Evolutionary conservation across 2,797 vertebrate genomes (phyloP), one percentile per base, ranked within the genome.

Genomic region (Arrhamphus sclerolepis): DNA sequence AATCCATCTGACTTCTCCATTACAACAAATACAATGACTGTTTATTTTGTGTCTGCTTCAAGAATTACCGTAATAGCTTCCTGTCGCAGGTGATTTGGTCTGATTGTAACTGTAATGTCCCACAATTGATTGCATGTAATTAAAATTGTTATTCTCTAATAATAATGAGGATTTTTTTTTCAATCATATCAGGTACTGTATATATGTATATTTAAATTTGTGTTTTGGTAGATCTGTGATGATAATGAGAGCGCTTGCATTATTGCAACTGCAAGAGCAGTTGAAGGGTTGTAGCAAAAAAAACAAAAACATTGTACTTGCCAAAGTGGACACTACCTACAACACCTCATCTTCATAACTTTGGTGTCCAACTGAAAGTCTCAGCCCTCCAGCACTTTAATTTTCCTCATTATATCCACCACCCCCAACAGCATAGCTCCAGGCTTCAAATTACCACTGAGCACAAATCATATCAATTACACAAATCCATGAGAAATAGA

Each of bases 381-480:
- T 38, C 13, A 38, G 11, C 34, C 34, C 13, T 38, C 34, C 79
- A 68, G 39, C 74, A 69, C 72, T 66, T 58, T 40, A 49, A 66
- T 71, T 77, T 80, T 68, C 64, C 64, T 72, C 61, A 54, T 41
- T 44, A 65, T 39, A 75, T 62, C 61, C 58, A n/a, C 69, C 72
- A 58, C 43, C 57, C 60, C 59, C 43, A 65, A 67, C 34, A 64
- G 59, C 59, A 79, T 13, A 48, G 66, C 62, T 63, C 71, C 53
- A 41, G 64, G 66, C 67, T 70, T 90, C 77, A 38, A 66, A 88
- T 90, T 83, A 90, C 88, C 60, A 69, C 67, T 26, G 51, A 68
- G 76, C 73, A 81, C 80, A 84, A 89, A 88, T 87, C 75, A 71
- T 87, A 93, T 93, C 87, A 83, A 70, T 91, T 87, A 87, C 90